Evolutionary conservation across 2,888 invertebrate genomes (phyloP), one percentile per base, ranked within the genome.

Genomic region (Yponomeuta malinellus): DNA sequence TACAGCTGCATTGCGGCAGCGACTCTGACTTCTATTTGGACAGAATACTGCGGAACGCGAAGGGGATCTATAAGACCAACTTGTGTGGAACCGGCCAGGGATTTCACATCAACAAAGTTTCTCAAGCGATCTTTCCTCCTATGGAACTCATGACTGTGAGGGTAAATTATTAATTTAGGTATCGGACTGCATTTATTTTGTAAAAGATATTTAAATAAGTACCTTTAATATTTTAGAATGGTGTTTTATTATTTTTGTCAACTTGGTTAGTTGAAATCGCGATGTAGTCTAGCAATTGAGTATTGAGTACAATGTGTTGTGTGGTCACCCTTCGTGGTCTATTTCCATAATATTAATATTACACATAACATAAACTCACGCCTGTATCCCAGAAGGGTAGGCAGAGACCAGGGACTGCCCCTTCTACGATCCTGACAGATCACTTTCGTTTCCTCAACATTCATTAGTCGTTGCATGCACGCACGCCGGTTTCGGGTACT

Each of bases 31-130:
- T 90, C 65, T 77, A 76, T 48, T 69, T 90, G 63, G 81, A 84
- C 2, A 85, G 82, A 73, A 83, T 89, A 74, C 73, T 90, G 31
- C 81, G 81, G 23, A 83, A 84, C 70, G 73, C 83, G 10, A 84
- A 81, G 75, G 77, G 79, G 37, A 80, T 83, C 15, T 83, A 83
- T 72, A 81, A 80, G 73, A 90, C 90, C 2, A 90, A 91, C 75
- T 82, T 90, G 69, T 83, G 84, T 3, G 90, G 89, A 3, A 91
- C 90, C 0, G 78, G 73, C 66, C 81, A 86, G 72, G 89, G 89
- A 3, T 71, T 76, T 1, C 79, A 81, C 2, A 65, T 83, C 37
- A 75, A 74, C 33, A 76, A 78, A 68, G 23, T 37, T 43, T 31
- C 33, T 12, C 43, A 37, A 12, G 12, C 8, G 12, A 31, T 31